Percentiles rank a stretch among this genome's conserved stretches.
phyloP scores from a whole-genome alignment of 1,140 invertebrate genomes.

The Polyergus mexicanus region DNA sequence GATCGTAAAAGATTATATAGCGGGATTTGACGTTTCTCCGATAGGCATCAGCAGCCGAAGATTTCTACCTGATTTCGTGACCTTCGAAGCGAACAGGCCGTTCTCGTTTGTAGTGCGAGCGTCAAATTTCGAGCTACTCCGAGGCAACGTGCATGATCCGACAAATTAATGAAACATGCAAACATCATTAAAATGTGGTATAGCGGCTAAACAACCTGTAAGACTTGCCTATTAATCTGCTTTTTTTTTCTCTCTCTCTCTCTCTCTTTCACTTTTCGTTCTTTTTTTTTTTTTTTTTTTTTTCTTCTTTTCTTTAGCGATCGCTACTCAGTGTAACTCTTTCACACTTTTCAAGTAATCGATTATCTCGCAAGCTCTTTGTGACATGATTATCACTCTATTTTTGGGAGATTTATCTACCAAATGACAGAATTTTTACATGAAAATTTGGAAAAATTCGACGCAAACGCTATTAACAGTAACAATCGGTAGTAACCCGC shows the following conservation, averaged over 20 bases:
- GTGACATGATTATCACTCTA: not conserved
- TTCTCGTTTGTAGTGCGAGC: slow-evolving; percentile 46
- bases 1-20: slow-evolving; percentile 14
- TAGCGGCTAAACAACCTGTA: slow-evolving; percentile 28
- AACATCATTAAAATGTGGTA: not conserved
- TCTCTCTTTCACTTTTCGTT: not conserved
- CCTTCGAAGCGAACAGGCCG: slow-evolving; percentile 55
- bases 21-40: slow-evolving; percentile 22
- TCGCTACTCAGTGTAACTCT: not conserved
- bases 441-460: not conserved
- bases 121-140: slow-evolving; percentile 31
- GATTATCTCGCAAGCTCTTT: not conserved
- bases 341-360: not conserved
- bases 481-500: not conserved
- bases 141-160: slow-evolving; percentile 16
- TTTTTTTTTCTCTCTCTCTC: not conserved
- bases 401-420: not conserved
- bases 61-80: slow-evolving; percentile 44
- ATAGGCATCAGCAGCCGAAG: slow-evolving; percentile 57
- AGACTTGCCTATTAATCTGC: slow-evolving; percentile 27
- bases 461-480: not conserved
- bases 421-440: not conserved
- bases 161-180: slow-evolving; percentile 31
- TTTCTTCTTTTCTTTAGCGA: not conserved
- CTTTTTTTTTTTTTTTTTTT: not conserved